phyloP scores from a whole-genome alignment of 2,113 vertebrate species.

The Pomatorhinus ruficollis region DNA sequence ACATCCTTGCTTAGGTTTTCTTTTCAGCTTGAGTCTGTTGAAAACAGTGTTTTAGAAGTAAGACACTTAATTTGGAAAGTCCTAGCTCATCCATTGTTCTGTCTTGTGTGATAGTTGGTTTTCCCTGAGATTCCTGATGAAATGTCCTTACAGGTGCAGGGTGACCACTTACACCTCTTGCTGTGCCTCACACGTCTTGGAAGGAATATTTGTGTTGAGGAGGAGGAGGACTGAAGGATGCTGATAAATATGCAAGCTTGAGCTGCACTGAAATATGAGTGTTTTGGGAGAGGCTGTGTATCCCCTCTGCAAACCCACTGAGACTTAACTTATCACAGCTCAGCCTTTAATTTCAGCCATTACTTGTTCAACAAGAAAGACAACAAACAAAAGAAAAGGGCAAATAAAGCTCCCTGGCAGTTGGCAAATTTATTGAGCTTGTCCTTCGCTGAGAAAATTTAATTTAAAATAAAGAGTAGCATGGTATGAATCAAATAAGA shows the following conservation, averaged over 20 bases:
- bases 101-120: not conserved
- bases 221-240: not conserved
- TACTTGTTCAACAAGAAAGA: not conserved
- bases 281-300: not conserved
- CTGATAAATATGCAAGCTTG: not conserved
- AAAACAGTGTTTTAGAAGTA: not conserved
- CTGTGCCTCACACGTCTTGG: not conserved
- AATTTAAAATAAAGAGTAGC: conserved; percentile 34
- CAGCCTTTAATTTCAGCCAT: not conserved
- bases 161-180: not conserved
- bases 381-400: not conserved
- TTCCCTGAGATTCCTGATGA: not conserved
- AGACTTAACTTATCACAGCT: not conserved
- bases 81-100: not conserved
- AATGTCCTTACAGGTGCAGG: not conserved
- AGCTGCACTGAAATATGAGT: not conserved
- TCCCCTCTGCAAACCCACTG: not conserved
- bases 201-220: not conserved
- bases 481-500: not conserved
- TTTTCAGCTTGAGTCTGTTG: not conserved
- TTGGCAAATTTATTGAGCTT: conserved; percentile 2
- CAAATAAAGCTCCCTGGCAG: not conserved
- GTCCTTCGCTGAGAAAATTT: conserved; percentile 4
- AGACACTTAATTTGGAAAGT: not conserved
- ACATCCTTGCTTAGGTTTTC: not conserved